Evolutionary conservation across 2,797 vertebrate species (phyloP), one percentile per base, ranked within the genome.

Genomic region (Sebastes vulpes): DNA sequence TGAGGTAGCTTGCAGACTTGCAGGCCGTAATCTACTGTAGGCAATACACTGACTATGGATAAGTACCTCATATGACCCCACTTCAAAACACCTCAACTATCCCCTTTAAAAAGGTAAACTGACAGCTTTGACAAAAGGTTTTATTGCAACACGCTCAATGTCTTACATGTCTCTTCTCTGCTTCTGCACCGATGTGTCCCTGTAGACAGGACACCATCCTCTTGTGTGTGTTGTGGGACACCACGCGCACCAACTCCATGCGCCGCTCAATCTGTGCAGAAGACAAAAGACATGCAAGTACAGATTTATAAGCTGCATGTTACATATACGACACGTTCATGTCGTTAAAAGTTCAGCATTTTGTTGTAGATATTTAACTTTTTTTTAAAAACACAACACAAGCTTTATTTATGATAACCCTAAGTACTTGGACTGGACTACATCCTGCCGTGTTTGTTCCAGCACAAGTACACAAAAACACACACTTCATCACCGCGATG

Each of bases 161-260:
- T 93, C 98, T 97, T 91, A 99, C 98, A 0, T 98, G 97, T 97
- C 98, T 97, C 94, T 98, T 98, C 72, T 99, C 98, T 0, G 96
- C 90, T 1, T 99, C 98, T 0, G 97, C 97, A 23, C 98, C 97
- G 20, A 98, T 96, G 90, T 99, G 98, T 75, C 98, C 99, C 91
- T 99, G 99, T 66, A 99, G 96, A 89, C 98, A 99, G 0, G 95
- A 95, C 6, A 96, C 93, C 82, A 99, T 96, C 80, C 96, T 96
- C 93, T 99, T 99, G 94, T 98, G 97, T 1, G 97, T 97, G 85
- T 98, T 98, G 93, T 99, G 99, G 81, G 97, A 99, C 86, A 99
- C 95, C 1, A 97, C 97, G 1, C 98, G 96, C 90, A 99, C 98
- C 3, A 95, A 72, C 93, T 99, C 99, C 92, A 99, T 97, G n/a